phyloP scores from a whole-genome alignment of 2,113 vertebrate species.

The Embiotoca jacksoni region DNA sequence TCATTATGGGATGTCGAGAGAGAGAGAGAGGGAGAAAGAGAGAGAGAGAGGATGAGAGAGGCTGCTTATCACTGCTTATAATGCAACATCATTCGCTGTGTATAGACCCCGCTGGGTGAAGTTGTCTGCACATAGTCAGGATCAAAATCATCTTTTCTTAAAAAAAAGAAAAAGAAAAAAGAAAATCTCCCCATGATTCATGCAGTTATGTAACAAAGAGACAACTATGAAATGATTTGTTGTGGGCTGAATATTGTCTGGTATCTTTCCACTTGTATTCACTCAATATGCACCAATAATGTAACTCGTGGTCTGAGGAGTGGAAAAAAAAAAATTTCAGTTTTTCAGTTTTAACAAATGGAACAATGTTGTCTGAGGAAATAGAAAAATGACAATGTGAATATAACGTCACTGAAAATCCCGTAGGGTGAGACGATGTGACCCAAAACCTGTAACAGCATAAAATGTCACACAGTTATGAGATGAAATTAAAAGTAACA shows the following conservation, averaged over 20 bases:
- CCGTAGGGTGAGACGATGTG: neutral
- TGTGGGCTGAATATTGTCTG: conserved; percentile 79
- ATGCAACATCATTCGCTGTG: conserved; percentile 78
- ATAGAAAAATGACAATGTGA: neutral
- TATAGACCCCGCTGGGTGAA: conserved; percentile 73
- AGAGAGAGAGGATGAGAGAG: conserved; percentile 55
- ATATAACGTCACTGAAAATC: neutral
- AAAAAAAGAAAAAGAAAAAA: conserved; percentile 19
- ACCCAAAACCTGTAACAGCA: conserved; percentile 12
- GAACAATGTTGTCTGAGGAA: conserved; percentile 14
- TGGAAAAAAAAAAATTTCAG: conserved; percentile 1
- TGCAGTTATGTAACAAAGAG: conserved; percentile 78
- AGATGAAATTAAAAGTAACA: too few relatives aligned
- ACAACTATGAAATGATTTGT: conserved; percentile 78
- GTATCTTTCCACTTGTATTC: conserved; percentile 76
- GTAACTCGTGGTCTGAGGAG: conserved; percentile 41
- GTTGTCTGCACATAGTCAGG: conserved; percentile 73
- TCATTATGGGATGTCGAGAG: conserved; percentile 81
- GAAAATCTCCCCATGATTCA: conserved; percentile 68
- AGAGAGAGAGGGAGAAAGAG: conserved; percentile 46
- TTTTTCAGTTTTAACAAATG: conserved; percentile 29
- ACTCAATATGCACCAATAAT: conserved; percentile 66
- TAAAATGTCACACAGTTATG: neutral
- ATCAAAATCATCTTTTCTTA: conserved; percentile 68
- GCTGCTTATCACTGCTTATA: conserved; percentile 76